Percentiles rank a stretch among this genome's conserved stretches.
Evolutionary conservation across 2,113 vertebrate species (phyloP).

Genomic region (Hemichromis elongatus): DNA sequence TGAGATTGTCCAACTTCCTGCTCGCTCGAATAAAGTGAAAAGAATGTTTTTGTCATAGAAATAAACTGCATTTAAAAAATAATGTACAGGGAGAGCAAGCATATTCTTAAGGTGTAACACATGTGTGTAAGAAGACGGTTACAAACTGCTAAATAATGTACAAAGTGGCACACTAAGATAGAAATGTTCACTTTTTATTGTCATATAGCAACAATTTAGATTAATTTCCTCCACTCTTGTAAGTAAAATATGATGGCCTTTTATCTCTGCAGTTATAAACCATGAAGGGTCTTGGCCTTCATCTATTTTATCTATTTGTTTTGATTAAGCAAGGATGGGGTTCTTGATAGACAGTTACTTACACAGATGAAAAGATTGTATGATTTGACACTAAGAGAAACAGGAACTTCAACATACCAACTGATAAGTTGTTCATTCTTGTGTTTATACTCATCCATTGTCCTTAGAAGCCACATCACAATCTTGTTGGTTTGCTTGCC

Average conservation of each 20-base stretch:
- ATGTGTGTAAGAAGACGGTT: not conserved
- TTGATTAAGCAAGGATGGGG: not conserved
- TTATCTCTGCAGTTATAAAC: not conserved
- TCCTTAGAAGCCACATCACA: not conserved
- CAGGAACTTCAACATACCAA: not conserved
- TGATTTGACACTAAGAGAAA: not conserved
- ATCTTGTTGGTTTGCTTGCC: not conserved
- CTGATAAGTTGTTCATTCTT: not conserved
- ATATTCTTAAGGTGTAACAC: not conserved
- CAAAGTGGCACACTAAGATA: not conserved
- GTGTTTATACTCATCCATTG: not conserved
- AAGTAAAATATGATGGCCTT: not conserved
- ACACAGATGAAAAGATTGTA: not conserved
- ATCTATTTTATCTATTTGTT: no score
- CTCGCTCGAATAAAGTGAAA: not conserved
- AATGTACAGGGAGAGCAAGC: fast-evolving
- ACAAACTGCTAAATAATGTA: not conserved
- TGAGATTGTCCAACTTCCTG: not conserved
- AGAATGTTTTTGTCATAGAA: not conserved
- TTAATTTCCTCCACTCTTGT: not conserved
- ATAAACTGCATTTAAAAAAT: fast-evolving
- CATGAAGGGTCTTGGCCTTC: not conserved
- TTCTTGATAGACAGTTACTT: not conserved
- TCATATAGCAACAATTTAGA: not conserved
- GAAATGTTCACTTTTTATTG: not conserved